Percentiles rank a stretch among this genome's conserved stretches.
Evolutionary conservation across 2,113 vertebrate species (phyloP).

Genomic region (Pachyramphus minor): DNA sequence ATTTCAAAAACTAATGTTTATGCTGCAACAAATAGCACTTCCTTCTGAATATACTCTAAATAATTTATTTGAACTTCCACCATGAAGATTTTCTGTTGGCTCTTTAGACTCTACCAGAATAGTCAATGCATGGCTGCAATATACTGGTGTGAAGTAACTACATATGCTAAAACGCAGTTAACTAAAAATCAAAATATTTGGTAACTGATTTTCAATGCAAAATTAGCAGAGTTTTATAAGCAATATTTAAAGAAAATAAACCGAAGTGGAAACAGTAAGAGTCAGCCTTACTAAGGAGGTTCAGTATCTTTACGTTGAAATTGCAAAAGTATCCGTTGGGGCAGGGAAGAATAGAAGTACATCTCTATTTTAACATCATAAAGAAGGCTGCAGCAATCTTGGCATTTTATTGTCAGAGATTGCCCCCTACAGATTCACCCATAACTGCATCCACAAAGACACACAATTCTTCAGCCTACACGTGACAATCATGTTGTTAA

Average conservation of each 20-base stretch:
- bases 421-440: constrained; percentile 71
- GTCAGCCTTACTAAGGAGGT: not conserved
- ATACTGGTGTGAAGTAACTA: not conserved
- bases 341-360: not conserved
- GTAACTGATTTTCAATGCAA: not conserved
- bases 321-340: not conserved
- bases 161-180: not conserved
- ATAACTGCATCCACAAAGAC: not conserved
- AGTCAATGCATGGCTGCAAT: not conserved
- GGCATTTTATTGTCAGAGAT: constrained; percentile 55
- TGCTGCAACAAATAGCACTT: not conserved
- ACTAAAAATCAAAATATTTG: not conserved
- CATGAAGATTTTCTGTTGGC: not conserved
- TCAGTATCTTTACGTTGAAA: not conserved
- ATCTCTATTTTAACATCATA: not conserved
- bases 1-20: not conserved
- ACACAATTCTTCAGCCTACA: not conserved
- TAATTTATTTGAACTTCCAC: not conserved
- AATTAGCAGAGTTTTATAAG: not conserved
- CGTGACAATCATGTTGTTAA: accelerated
- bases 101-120: not conserved
- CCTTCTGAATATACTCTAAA: not conserved
- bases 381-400: not conserved
- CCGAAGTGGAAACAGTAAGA: not conserved
- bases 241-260: not conserved